Evolutionary conservation across 2,888 invertebrate species (phyloP).

Genomic region (Anoplius nigerrimus): DNA sequence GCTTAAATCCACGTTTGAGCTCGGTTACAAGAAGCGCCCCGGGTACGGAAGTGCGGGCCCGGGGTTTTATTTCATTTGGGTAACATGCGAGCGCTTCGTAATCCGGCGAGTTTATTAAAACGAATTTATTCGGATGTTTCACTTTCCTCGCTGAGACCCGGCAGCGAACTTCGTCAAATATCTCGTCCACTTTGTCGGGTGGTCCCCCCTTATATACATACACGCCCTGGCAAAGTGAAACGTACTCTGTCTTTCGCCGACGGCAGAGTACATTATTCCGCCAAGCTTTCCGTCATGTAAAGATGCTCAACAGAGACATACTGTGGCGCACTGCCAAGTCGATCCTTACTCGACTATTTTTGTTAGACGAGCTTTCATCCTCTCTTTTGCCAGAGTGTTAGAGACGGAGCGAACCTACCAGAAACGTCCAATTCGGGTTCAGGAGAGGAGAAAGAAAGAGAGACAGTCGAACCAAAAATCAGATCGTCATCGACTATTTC

Average conservation of each 20-base stretch:
- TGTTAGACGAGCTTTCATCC: constrained; percentile 24
- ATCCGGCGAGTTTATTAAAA: too few relatives aligned
- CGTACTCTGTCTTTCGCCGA: constrained; percentile 28
- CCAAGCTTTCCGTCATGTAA: constrained; percentile 47
- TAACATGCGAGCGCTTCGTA: too few relatives aligned
- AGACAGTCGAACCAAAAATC: too few relatives aligned
- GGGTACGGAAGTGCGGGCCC: background rate
- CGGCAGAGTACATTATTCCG: constrained; percentile 46
- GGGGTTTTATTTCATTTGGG: background rate
- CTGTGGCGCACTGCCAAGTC: constrained; percentile 48
- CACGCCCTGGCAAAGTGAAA: constrained; percentile 38
- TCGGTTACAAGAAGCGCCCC: background rate
- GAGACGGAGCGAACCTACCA: constrained; percentile 15
- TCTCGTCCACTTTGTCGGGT: too few relatives aligned
- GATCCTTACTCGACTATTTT: constrained; percentile 40
- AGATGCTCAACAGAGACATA: constrained; percentile 41
- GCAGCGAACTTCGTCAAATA: too few relatives aligned
- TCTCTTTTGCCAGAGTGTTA: constrained; percentile 31
- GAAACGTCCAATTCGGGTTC: constrained; percentile 13
- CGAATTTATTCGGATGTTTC: too few relatives aligned
- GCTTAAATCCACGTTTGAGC: too few relatives aligned
- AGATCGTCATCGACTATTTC: too few relatives aligned
- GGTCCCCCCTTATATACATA: background rate
- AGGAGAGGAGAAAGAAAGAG: too few relatives aligned
- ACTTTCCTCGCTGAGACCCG: too few relatives aligned